These are phyloP conservation scores for Falco peregrinus DNA, from an alignment of 2,797 vertebrate species.

Conservation along the genomic window DNA sequence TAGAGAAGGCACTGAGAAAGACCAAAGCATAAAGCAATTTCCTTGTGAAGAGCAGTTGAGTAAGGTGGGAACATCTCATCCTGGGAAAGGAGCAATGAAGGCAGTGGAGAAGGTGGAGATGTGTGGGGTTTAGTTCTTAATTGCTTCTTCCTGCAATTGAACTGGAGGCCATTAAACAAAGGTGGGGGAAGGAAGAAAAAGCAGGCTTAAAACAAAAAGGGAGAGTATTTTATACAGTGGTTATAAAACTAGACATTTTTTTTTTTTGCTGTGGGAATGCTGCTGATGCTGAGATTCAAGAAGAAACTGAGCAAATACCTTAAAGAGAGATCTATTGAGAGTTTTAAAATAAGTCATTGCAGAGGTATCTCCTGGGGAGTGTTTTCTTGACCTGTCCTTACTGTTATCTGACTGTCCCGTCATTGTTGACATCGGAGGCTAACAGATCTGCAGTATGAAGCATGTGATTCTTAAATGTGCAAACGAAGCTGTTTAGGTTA, in stretches of 20 bases:
- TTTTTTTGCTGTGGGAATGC: neutral
- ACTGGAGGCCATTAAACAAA: neutral
- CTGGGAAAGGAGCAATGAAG: neutral
- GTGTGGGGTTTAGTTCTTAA: neutral
- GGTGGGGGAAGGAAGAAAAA: neutral
- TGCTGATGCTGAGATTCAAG: neutral
- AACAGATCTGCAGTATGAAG: neutral
- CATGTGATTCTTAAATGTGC: neutral
- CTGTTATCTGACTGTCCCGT: neutral
- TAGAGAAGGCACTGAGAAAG: neutral
- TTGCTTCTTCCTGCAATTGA: neutral
- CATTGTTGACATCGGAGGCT: rapidly evolving
- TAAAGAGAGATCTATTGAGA: neutral
- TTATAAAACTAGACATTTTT: neutral
- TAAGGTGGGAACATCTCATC: neutral
- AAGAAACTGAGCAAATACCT: neutral
- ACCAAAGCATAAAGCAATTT: neutral
- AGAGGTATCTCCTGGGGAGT: neutral
- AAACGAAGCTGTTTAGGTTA: neutral
- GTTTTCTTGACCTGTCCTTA: neutral
- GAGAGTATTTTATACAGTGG: neutral
- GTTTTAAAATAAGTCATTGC: neutral
- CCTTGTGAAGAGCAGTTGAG: neutral
- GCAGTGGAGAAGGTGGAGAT: neutral
- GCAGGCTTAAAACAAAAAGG: neutral